phyloP scores from a whole-genome alignment of 2,888 invertebrate genomes.

The Rhopalosiphum nymphaeae region DNA sequence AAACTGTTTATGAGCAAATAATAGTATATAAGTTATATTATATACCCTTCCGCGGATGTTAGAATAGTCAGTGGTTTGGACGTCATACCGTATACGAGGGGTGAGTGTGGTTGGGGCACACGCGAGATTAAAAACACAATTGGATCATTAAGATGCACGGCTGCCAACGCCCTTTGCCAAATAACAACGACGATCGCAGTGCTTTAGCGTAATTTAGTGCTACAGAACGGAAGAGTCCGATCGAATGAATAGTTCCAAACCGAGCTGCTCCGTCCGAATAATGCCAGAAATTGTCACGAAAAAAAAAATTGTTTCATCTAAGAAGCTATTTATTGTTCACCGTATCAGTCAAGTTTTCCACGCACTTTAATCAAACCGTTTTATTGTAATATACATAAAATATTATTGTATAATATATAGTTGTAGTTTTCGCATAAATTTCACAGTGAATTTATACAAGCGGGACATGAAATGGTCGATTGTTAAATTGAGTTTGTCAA shows the following conservation, averaged over 20 bases:
- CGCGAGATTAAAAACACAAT: slow-evolving; percentile 44
- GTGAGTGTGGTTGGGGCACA: background rate
- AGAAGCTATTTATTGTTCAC: background rate
- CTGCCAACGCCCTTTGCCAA: slow-evolving; percentile 51
- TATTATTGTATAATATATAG: background rate
- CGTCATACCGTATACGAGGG: background rate
- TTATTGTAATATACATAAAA: background rate
- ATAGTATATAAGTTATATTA: background rate
- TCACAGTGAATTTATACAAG: background rate
- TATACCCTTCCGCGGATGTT: background rate
- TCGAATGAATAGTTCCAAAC: slow-evolving; percentile 17
- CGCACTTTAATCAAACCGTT: background rate
- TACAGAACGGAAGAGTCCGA: slow-evolving; percentile 1
- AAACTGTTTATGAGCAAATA: background rate
- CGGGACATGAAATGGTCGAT: background rate
- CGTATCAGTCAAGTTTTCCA: background rate
- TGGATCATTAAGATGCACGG: slow-evolving; percentile 42
- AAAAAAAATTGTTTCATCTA: background rate
- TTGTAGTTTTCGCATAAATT: background rate
- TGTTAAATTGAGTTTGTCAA: slow-evolving; percentile 52
- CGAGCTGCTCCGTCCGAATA: background rate
- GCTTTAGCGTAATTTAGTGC: slow-evolving; percentile 28
- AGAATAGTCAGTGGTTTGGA: background rate
- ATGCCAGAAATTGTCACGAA: slow-evolving; percentile 30
- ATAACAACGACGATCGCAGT: slow-evolving; percentile 37